Percentiles rank a stretch among this genome's conserved stretches.
Evolutionary conservation across 2,113 vertebrate genomes (phyloP).

Genomic region (Ophthalmolycus amberensis): DNA sequence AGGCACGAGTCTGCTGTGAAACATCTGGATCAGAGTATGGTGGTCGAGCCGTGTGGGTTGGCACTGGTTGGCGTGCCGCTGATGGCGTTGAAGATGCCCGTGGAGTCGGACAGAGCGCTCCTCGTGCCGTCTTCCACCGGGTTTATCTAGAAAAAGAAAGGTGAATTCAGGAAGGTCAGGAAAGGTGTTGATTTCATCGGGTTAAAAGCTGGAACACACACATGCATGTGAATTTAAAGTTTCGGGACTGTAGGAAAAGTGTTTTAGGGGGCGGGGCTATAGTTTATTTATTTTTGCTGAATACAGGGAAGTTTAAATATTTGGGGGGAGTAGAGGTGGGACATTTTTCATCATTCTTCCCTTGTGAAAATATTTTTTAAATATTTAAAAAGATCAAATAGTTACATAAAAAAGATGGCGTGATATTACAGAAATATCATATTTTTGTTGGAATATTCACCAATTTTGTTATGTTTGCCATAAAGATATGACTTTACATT

Average conservation of each 20-base stretch:
- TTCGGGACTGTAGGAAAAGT: background rate
- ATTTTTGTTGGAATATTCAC: too few species aligned
- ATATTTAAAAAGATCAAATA: too few species aligned
- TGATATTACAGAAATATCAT: too few species aligned
- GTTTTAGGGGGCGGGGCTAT: background rate
- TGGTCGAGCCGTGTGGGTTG: conserved; percentile 88
- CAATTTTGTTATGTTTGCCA: too few species aligned
- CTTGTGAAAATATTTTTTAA: too few species aligned
- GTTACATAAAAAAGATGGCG: too few species aligned
- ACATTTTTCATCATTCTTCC: too few species aligned
- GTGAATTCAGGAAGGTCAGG: background rate
- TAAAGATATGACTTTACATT: too few species aligned
- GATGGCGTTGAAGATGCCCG: conserved; percentile 97
- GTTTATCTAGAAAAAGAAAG: conserved; percentile 84
- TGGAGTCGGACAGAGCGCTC: conserved; percentile 88
- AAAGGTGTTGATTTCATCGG: background rate
- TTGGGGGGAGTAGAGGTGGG: too few species aligned
- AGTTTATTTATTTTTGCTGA: too few species aligned
- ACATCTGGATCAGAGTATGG: conserved; percentile 80
- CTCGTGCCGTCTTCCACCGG: conserved; percentile 87
- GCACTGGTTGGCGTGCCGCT: conserved; percentile 92
- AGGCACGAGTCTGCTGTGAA: conserved; percentile 13
- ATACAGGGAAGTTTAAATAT: too few species aligned
- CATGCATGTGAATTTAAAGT: background rate
- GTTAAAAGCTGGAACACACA: background rate